These are phyloP conservation scores for Petrosia ficiformis DNA, from an alignment of 37 sponge, comb jelly and placozoan genomes.

Conservation along the genomic window DNA sequence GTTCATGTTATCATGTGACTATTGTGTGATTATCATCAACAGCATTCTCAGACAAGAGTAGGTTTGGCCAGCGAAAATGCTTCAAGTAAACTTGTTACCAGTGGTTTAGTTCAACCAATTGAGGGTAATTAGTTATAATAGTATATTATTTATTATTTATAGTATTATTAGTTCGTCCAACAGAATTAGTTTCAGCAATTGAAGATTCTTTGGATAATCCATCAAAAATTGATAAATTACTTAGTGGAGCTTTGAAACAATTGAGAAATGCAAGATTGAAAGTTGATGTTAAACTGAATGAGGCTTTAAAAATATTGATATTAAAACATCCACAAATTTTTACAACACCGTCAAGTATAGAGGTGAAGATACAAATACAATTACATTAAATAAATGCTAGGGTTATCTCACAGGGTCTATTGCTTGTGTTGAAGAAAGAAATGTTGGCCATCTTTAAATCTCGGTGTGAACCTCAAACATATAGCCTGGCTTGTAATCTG, in stretches of 20 bases:
- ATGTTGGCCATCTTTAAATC: constrained; percentile 60
- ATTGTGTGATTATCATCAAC: neutral
- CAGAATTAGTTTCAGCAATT: constrained; percentile 46
- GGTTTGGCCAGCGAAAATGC: neutral
- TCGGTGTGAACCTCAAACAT: constrained; percentile 52
- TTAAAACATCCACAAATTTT: constrained; percentile 39
- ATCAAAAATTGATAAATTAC: constrained; percentile 23
- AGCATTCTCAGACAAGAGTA: neutral
- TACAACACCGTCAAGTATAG: constrained; percentile 29
- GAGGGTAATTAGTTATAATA: constrained; percentile 29
- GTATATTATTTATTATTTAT: neutral
- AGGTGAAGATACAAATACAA: too few species aligned
- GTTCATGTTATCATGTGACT: neutral
- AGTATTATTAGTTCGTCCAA: constrained; percentile 40
- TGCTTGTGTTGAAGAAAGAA: constrained; percentile 60
- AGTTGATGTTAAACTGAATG: constrained; percentile 53
- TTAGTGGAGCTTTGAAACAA: constrained; percentile 48
- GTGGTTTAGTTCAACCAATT: constrained; percentile 14
- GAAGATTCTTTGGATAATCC: constrained; percentile 18
- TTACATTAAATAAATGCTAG: neutral
- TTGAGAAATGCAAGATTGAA: constrained; percentile 74
- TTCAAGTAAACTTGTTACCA: neutral
- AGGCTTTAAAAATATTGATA: constrained; percentile 32
- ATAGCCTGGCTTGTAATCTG: constrained; percentile 57
- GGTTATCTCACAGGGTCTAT: constrained; percentile 27